Evolutionary conservation across 2,113 vertebrate species (phyloP), one percentile per base, ranked within the genome.

Genomic region (Pteruthius melanotis): DNA sequence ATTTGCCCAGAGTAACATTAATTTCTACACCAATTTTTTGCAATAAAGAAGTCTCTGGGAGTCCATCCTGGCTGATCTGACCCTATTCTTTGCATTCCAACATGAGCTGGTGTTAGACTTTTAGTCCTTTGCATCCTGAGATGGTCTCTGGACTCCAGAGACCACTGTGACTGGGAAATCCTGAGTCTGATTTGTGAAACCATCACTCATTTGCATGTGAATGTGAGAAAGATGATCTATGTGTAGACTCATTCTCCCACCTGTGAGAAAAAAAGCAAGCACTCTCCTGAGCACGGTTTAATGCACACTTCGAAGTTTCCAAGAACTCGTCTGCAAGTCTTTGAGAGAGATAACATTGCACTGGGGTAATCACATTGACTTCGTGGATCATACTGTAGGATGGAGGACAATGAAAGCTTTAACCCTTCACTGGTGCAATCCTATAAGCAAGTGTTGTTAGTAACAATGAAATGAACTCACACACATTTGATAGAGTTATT

Each of bases 111-210:
- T 33, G 4, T 88, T 40, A 53, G 2, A 5, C 11, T 44, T 10
- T 53, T 17, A 18, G 18, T 26, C 24, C 10, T 4, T 21, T 6
- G 2, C 17, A 37, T 5, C 7, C 45, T 24, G 11, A 37, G 11
- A 64, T 0, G 1, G 0, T 10, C 11, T 22, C 24, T 83, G 19
- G 11, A 39, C 4, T 20, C 24, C 79, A 16, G 11, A 39, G 4
- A 68, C 11, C 26, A 71, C 7, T 37, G 6, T 31, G 35, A 8
- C 23, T 59, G 42, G 9, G 30, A 59, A 71, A 47, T 59, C 3
- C 17, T 24, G 39, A 35, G 1, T 44, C 30, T 7, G 6, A 37
- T 52, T 59, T 11, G 0, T 49, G 49, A 68, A 24, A 44, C 30
- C 24, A 14, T 42, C 30, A 20, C 7, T 45, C 7, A 13, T 7